Conservation (phyloP, 2,113 vertebrate species). For the Dicaeum eximium region DNA sequence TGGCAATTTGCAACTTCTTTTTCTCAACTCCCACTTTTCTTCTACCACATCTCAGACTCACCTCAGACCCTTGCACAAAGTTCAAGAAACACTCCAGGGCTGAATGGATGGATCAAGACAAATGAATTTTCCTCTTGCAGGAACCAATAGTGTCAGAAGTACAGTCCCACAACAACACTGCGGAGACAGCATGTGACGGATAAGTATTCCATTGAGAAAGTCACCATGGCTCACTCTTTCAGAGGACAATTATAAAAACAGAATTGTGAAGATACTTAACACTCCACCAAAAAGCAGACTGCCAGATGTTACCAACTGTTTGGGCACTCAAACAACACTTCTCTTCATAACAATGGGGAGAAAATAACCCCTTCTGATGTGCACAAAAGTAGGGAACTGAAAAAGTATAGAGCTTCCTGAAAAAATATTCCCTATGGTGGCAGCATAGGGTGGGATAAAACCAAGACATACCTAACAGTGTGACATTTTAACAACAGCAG, state of each 20-base stretch:
- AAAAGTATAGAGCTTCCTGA: background rate
- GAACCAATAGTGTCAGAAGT: background rate
- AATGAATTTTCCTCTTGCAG: background rate
- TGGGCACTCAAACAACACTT: background rate
- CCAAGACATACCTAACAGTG: background rate
- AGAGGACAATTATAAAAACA: background rate
- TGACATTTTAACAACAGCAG: background rate
- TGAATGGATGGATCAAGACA: background rate
- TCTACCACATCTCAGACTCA: background rate
- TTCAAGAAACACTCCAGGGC: background rate
- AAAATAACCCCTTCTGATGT: background rate
- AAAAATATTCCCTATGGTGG: background rate
- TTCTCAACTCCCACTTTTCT: background rate
- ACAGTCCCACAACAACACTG: background rate
- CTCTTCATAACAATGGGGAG: background rate
- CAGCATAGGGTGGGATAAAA: background rate
- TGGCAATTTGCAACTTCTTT: background rate
- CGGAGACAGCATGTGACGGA: background rate
- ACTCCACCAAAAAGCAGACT: background rate
- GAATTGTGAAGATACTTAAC: slow-evolving; percentile 12
- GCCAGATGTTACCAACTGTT: background rate
- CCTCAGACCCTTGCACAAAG: background rate
- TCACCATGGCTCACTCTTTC: background rate
- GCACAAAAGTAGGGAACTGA: background rate
- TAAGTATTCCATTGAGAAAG: background rate